Evolutionary conservation across 2,113 vertebrate genomes (phyloP).

Genomic region (Pogona vitticeps): DNA sequence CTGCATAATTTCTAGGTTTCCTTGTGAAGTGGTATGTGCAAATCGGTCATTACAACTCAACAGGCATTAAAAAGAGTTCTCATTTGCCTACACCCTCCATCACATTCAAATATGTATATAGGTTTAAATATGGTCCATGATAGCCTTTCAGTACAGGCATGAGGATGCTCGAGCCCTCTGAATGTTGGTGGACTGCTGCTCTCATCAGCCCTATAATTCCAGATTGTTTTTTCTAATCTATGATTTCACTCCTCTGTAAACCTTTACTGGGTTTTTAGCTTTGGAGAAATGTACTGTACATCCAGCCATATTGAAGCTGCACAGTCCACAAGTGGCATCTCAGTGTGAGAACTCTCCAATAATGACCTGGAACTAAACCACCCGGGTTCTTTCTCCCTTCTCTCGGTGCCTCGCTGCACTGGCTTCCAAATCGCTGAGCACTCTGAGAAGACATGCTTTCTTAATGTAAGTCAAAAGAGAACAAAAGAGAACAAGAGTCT

Average conservation of each 20-base stretch:
- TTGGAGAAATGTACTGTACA: background rate
- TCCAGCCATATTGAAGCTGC: background rate
- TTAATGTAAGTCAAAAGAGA: background rate
- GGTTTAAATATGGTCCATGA: too few species aligned
- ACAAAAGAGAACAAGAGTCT: background rate
- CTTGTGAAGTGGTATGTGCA: constrained; percentile 4
- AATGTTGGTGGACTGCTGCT: too few species aligned
- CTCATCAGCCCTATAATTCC: too few species aligned
- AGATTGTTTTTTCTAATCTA: background rate
- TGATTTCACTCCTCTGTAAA: background rate
- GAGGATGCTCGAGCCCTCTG: too few species aligned
- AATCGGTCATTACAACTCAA: too few species aligned
- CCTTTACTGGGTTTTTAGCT: too few species aligned
- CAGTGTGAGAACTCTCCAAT: background rate
- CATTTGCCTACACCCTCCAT: too few species aligned
- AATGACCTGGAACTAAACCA: background rate
- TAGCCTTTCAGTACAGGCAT: too few species aligned
- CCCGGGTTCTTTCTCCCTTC: background rate
- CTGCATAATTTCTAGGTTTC: fast-evolving
- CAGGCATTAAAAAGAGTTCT: too few species aligned
- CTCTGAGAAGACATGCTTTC: background rate
- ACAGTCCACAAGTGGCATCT: background rate
- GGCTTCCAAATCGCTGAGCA: background rate
- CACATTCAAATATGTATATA: background rate
- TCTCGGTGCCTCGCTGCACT: background rate